phyloP scores from a whole-genome alignment of 2,797 vertebrate species.

The Ceryle rudis region DNA sequence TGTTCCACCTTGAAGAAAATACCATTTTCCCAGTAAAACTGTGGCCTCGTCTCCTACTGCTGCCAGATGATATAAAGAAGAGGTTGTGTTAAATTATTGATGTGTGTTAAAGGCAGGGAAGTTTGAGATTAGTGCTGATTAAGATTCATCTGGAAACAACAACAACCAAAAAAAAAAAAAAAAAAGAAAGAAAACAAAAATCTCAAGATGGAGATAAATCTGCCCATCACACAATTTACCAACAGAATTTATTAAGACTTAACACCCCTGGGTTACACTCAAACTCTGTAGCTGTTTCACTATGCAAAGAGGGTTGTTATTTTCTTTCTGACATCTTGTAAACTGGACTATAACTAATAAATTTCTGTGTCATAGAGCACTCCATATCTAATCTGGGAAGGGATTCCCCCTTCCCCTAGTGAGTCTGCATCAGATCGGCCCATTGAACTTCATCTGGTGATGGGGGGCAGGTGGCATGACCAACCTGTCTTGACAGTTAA shows the following conservation, averaged over 20 bases:
- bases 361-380: not conserved
- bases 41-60: not conserved
- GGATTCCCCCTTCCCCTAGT: not conserved
- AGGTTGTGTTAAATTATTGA: not conserved
- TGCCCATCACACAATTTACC: not conserved
- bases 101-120: not conserved
- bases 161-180: not conserved
- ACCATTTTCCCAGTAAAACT: not conserved
- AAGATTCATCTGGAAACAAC: slow-evolving; percentile 20
- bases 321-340: slow-evolving; percentile 21
- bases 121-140: not conserved
- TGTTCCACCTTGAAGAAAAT: slow-evolving; percentile 7
- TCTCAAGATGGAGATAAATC: slow-evolving; percentile 1
- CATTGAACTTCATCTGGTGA: not conserved
- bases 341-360: not conserved
- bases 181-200: not conserved
- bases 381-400: not conserved
- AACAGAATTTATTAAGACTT: not conserved
- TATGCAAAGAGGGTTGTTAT: not conserved
- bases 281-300: not conserved
- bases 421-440: not conserved
- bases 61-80: not conserved
- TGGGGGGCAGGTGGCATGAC: accelerated
- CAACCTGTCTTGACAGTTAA: slow-evolving; percentile 21
- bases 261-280: not conserved